Base-by-base conservation (phyloP, 2,888 invertebrate genomes). In the Hypolimnas misippus region DNA sequence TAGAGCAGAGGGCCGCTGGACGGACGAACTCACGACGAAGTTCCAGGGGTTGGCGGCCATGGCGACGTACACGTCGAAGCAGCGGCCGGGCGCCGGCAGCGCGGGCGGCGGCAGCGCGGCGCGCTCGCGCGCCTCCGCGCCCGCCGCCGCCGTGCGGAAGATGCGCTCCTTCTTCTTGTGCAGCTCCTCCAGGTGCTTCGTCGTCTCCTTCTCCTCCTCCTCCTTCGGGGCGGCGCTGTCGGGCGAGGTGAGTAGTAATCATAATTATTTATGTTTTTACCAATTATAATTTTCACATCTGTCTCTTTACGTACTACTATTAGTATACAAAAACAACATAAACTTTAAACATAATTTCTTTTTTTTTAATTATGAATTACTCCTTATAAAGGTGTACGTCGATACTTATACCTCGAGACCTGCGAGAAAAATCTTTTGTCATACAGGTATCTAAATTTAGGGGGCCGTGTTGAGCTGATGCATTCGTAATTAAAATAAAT, bases 21-120 rank as follows among this genome's bases (percentile, higher is more conserved):
- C 35, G 5, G 1, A 8, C 12, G 17, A 1, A 83, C 89, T 86
- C 51, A 95, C 94, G 46, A 94, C 94, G 74, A 96, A 96, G 84
- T 95, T 94, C 83, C 93, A 93, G 0, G 97, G 97, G 92, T 94
- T 95, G 2, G 96, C 95, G 0, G 96, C 96, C 90, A 95, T 94
- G 0, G 95, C 94, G 59, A 97, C 92, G 75, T 93, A 93, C 12
- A 97, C 95, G 76, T 96, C 95, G 76, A 96, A 95, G 75, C 92
- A 95, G 35, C 92, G 84, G 2, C 93, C 94, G 44, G 81, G 83
- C 67, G 81, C 74, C 49, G 92, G 92, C 69, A 92, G 79, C 67
- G 77, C 62, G 38, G 87, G 86, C 72, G 86, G 76, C 49, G 91
- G 90, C 73, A 91, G 77, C 58, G 74, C 70, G 93, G 21, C 71